Base-by-base conservation (phyloP, 2,888 invertebrate species). In the Magallana nippona region DNA sequence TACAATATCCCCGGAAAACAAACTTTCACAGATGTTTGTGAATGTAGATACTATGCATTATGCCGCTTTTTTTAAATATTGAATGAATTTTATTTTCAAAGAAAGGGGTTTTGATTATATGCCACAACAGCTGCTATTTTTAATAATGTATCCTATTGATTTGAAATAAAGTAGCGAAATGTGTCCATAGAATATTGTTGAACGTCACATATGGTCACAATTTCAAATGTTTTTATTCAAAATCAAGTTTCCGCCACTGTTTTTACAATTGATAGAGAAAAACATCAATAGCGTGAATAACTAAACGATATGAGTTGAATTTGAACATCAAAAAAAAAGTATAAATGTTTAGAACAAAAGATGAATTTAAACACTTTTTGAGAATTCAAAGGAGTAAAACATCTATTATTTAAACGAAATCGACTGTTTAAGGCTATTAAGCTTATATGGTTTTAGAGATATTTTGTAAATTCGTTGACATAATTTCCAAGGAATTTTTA, bases 11-110 rank as follows among this genome's bases (percentile, higher is more conserved):
- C 71, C 71, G 71, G 32, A 71, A 71, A 71, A 71, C 71, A 71
- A 71, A 71, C 71, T 71, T 71, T 71, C 71, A 71, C 71, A 71
- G 71, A 71, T 71, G 71, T 71, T 71, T 27, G 71, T 71, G 71
- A 32, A 22, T 71, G 32, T 71, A 71, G 71, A 71, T 71, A 17
- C 27, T 71, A 71, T 71, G 71, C 22, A 71, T 71, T 71, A 71
- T 71, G 71, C 71, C 15, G 71, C 71, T 71, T 71, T 71, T n/a
- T 71, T 71, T 71, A 71, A 71, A 71, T 71, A 27, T 71, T 71
- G 71, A 71, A 71, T 71, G 71, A 71, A 71, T 27, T 27, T 27
- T 32, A 27, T 71, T 71, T 71, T 71, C 71, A 71, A 71, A 71
- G 71, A 71, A 27, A 15, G 71, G 27, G 71, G 71, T 71, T 71